phyloP scores from a whole-genome alignment of 1,140 invertebrate species.

The Drosophila varians region DNA sequence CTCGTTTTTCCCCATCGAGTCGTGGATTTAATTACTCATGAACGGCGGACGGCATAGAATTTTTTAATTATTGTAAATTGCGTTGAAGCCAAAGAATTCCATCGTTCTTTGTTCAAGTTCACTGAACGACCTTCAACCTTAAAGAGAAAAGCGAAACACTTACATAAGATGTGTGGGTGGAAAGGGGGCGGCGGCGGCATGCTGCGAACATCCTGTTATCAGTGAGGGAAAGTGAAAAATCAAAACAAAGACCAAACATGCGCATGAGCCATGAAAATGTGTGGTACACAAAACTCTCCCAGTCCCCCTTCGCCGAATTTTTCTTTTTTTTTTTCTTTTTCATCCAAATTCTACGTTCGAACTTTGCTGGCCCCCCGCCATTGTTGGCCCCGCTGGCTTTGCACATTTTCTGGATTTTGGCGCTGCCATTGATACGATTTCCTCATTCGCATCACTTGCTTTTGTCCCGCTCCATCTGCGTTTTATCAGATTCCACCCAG shows the following conservation, averaged over 20 bases:
- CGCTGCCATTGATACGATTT: conserved; percentile 51
- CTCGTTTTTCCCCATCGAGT: conserved; percentile 13
- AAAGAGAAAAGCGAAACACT: conserved; percentile 17
- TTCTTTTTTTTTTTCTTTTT: conserved; percentile 1
- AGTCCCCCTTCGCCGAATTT: not conserved
- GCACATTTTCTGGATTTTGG: conserved; percentile 14
- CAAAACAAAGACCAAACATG: conserved; percentile 46
- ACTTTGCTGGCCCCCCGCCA: conserved; percentile 11
- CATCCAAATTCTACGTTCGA: conserved; percentile 14
- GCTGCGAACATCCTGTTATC: conserved; percentile 36
- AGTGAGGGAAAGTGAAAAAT: conserved; percentile 34
- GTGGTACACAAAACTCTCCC: conserved; percentile 7
- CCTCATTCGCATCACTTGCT: conserved; percentile 15
- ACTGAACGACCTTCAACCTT: conserved; percentile 67
- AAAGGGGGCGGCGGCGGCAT: not conserved
- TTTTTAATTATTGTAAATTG: conserved; percentile 39
- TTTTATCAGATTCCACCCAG: conserved; percentile 48
- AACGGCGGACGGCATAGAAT: not conserved
- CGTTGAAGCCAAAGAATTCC: not conserved
- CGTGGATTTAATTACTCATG: conserved; percentile 14
- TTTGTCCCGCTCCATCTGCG: conserved; percentile 17
- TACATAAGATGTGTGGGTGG: conserved; percentile 41
- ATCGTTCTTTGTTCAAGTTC: conserved; percentile 29
- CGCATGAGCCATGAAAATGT: conserved; percentile 48
- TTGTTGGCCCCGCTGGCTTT: conserved; percentile 12